Conservation (phyloP, 1,140 invertebrate genomes). For the Drosophila kohkoa region DNA sequence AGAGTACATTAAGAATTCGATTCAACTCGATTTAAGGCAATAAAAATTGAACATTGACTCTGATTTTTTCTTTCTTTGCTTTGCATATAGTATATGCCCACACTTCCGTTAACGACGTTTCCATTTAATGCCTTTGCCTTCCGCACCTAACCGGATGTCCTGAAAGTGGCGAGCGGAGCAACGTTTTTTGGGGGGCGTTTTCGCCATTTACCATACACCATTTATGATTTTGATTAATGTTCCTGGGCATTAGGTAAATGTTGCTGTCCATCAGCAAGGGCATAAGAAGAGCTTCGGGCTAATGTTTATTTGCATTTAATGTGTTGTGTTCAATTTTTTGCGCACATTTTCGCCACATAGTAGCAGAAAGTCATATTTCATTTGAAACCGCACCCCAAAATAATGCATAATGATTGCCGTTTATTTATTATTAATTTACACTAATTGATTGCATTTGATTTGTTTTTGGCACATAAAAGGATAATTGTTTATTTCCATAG, state of each 20-base stretch:
- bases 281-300: slow-evolving; percentile 59
- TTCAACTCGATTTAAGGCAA: slow-evolving; percentile 68
- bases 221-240: slow-evolving; percentile 83
- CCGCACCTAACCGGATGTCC: slow-evolving; percentile 33
- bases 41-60: slow-evolving; percentile 79
- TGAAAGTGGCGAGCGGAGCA: background rate
- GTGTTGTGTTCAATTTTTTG: slow-evolving; percentile 76
- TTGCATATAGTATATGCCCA: slow-evolving; percentile 8
- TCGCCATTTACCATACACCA: slow-evolving; percentile 28
- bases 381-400: background rate
- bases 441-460: slow-evolving; percentile 52
- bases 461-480: slow-evolving; percentile 13
- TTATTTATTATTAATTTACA: slow-evolving; percentile 49
- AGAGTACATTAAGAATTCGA: slow-evolving; percentile 79
- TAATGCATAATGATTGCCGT: slow-evolving; percentile 7
- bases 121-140: slow-evolving; percentile 15
- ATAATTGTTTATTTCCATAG: slow-evolving; percentile 22
- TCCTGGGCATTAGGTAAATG: slow-evolving; percentile 66
- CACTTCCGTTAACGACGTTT: slow-evolving; percentile 39
- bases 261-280: slow-evolving; percentile 66
- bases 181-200: slow-evolving; percentile 20
- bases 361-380: slow-evolving; percentile 25
- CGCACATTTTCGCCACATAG: slow-evolving; percentile 43
- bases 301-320: slow-evolving; percentile 80
- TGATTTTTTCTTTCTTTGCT: slow-evolving; percentile 23